Percentiles rank a stretch among this genome's conserved stretches.
phyloP scores from a whole-genome alignment of 23 tunicate species.

The Diplosoma virens region DNA sequence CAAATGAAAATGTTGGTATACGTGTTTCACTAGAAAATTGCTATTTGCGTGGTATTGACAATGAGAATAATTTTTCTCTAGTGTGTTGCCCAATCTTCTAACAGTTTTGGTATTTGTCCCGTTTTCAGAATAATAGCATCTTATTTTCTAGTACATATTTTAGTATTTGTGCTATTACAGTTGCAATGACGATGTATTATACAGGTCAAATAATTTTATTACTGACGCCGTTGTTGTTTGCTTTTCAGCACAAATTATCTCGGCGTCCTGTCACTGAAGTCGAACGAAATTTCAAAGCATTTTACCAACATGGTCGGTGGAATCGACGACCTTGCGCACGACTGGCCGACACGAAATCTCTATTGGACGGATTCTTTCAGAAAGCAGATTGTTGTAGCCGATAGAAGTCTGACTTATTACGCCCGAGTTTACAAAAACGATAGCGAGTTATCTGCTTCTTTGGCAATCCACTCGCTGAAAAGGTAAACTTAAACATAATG shows the following conservation, averaged over 20 bases:
- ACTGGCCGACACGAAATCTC: constrained; percentile 57
- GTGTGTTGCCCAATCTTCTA: no score
- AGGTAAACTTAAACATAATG: background rate
- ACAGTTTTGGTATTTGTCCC: no score
- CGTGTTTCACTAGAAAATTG: no score
- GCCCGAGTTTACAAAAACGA: background rate
- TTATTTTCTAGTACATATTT: no score
- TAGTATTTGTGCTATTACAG: no score
- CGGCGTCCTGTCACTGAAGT: background rate
- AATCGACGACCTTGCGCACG: constrained; percentile 41
- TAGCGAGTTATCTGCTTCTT: background rate
- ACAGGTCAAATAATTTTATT: no score
- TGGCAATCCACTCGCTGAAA: constrained; percentile 19
- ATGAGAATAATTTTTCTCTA: no score
- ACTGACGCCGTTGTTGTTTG: background rate
- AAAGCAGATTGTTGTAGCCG: constrained; percentile 55
- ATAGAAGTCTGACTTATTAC: constrained; percentile 23
- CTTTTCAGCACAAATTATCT: background rate
- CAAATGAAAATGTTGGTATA: no score
- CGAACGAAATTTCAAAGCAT: background rate
- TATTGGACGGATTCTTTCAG: constrained; percentile 47
- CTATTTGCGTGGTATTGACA: no score
- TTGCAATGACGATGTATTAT: no score
- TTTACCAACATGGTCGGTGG: constrained; percentile 37
- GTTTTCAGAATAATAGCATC: no score